Conservation (phyloP, 2,113 vertebrate species). For the Rynchops niger region DNA sequence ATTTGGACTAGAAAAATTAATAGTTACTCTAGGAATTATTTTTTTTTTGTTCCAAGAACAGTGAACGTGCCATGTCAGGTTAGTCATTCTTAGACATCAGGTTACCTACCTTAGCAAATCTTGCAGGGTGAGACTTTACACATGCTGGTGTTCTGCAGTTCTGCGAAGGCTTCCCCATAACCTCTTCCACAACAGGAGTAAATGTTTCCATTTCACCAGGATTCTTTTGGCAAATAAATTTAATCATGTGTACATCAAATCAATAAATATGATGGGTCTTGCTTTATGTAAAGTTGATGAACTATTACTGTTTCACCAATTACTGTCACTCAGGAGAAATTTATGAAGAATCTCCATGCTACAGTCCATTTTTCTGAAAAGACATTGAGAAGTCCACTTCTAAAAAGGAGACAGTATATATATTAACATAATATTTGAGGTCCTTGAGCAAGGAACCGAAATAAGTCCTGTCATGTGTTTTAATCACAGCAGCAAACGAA, state of each 20-base stretch:
- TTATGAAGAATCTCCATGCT: background rate
- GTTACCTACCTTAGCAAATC: background rate
- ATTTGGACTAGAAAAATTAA: background rate
- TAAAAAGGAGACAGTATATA: background rate
- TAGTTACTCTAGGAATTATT: background rate
- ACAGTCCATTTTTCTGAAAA: background rate
- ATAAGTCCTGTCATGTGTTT: background rate
- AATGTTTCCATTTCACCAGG: background rate
- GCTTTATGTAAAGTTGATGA: background rate
- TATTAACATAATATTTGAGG: background rate
- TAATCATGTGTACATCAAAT: background rate
- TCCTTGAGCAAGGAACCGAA: background rate
- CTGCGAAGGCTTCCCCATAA: background rate
- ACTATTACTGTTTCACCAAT: background rate
- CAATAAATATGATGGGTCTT: background rate
- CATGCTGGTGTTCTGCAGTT: background rate
- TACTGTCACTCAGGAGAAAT: background rate
- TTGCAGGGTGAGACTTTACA: background rate
- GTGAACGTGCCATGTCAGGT: background rate
- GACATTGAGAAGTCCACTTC: background rate
- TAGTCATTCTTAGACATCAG: background rate
- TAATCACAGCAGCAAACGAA: background rate
- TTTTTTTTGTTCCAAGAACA: background rate
- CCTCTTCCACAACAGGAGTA: background rate
- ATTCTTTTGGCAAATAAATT: background rate